Percentiles rank a stretch among this genome's conserved stretches.
Conservation (phyloP, 2,888 invertebrate genomes). For the Aporophyla lueneburgensis region DNA sequence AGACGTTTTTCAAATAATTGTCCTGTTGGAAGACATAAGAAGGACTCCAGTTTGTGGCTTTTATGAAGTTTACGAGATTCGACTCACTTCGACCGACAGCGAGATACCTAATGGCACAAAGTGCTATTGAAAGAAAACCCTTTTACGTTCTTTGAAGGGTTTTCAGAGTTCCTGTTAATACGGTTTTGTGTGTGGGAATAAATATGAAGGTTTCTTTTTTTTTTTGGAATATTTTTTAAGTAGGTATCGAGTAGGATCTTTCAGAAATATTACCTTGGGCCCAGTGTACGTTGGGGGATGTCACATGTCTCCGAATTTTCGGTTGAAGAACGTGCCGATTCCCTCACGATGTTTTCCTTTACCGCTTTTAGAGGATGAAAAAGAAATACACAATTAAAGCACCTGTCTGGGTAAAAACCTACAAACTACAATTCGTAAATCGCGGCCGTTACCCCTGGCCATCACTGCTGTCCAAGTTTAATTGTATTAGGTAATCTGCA, state of each 20-base stretch:
- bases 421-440: too few relatives aligned
- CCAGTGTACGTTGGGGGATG: too few relatives aligned
- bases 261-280: neutral
- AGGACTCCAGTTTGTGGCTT: slow-evolving; percentile 12
- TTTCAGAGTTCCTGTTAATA: slow-evolving; percentile 22
- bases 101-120: slow-evolving; percentile 51
- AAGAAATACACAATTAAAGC: too few relatives aligned
- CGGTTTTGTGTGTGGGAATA: slow-evolving; percentile 25
- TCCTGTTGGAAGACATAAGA: slow-evolving; percentile 34
- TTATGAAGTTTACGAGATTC: slow-evolving; percentile 17
- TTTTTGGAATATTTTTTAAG: neutral
- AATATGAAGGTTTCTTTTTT: slow-evolving; percentile 15
- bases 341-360: too few relatives aligned
- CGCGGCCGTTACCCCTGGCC: too few relatives aligned
- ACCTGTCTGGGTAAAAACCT: too few relatives aligned
- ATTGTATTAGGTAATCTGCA: too few relatives aligned
- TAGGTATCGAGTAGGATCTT: neutral
- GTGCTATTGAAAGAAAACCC: slow-evolving; percentile 40
- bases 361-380: too few relatives aligned
- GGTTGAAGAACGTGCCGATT: too few relatives aligned
- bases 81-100: slow-evolving; percentile 8
- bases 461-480: too few relatives aligned
- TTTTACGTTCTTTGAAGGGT: slow-evolving; percentile 42
- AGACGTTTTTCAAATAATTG: slow-evolving; percentile 33
- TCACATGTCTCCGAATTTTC: too few relatives aligned